Percentiles rank a stretch among this genome's conserved stretches.
Conservation (phyloP, 2,797 vertebrate species). For the Lophius americanus region DNA sequence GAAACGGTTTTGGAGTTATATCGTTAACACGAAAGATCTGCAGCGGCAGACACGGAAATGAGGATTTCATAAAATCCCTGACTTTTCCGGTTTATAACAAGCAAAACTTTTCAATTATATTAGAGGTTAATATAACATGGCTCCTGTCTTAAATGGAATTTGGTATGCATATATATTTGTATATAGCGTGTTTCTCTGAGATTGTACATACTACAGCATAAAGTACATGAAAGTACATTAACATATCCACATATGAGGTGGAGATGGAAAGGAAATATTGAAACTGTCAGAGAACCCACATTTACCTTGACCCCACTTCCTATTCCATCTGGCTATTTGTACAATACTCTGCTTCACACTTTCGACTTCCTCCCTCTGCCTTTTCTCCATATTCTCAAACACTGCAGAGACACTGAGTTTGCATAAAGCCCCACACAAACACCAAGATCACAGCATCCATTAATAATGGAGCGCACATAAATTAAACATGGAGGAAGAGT, state of each 20-base stretch:
- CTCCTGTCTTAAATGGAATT: background rate
- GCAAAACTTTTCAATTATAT: background rate
- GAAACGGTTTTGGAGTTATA: too few species aligned
- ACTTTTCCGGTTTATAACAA: background rate
- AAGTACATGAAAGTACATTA: too few species aligned
- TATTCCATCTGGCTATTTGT: constrained; percentile 6
- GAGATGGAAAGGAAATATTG: background rate
- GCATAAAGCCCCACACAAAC: constrained; percentile 42
- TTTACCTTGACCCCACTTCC: constrained; percentile 8
- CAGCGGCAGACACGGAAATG: too few species aligned
- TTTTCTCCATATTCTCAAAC: constrained; percentile 32
- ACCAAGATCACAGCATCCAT: constrained; percentile 68
- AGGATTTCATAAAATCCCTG: too few species aligned
- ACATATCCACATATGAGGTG: background rate
- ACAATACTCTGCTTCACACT: constrained; percentile 4
- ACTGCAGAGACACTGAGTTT: constrained; percentile 26
- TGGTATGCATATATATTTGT: background rate
- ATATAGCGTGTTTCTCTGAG: background rate
- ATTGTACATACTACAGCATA: too few species aligned
- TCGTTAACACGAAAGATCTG: too few species aligned
- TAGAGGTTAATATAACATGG: background rate
- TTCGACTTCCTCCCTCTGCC: constrained; percentile 14
- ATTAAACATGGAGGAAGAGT: constrained; percentile 76
- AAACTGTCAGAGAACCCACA: constrained; percentile 9
- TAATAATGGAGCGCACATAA: constrained; percentile 77